phyloP scores from a whole-genome alignment of 2,888 invertebrate genomes.

The Hypomecis punctinalis region DNA sequence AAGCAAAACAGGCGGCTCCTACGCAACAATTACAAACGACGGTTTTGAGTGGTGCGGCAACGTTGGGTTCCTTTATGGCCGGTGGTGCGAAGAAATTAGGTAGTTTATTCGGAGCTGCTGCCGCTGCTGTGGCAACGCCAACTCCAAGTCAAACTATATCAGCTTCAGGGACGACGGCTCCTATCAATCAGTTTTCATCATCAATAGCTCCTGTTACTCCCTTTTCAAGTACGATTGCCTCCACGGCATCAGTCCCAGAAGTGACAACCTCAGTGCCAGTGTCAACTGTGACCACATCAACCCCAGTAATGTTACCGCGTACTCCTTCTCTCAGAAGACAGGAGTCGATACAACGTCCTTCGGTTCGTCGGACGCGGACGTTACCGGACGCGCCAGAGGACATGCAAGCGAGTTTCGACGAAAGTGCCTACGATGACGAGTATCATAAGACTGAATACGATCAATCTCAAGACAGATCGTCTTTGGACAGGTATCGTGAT shows the following conservation, averaged over 20 bases:
- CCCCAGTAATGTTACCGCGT: slow-evolving; percentile 69
- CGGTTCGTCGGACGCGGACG: slow-evolving; percentile 78
- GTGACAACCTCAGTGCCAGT: slow-evolving; percentile 68
- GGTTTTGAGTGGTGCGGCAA: slow-evolving; percentile 77
- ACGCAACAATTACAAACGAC: slow-evolving; percentile 75
- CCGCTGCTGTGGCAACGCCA: slow-evolving; percentile 75
- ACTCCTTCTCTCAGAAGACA: slow-evolving; percentile 78
- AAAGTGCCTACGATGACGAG: slow-evolving; percentile 84
- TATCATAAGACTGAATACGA: slow-evolving; percentile 83
- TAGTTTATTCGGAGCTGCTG: slow-evolving; percentile 80
- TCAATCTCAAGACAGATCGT: slow-evolving; percentile 73
- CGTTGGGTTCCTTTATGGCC: slow-evolving; percentile 79
- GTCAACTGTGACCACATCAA: slow-evolving; percentile 63
- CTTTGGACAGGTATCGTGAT: slow-evolving; percentile 78
- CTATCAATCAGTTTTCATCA: slow-evolving; percentile 59
- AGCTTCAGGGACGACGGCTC: slow-evolving; percentile 51
- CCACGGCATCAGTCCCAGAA: slow-evolving; percentile 77
- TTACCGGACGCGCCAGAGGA: slow-evolving; percentile 81
- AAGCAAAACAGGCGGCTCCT: slow-evolving; percentile 69
- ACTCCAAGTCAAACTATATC: slow-evolving; percentile 56
- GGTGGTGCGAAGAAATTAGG: slow-evolving; percentile 82
- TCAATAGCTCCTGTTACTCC: slow-evolving; percentile 66
- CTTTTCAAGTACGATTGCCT: slow-evolving; percentile 60
- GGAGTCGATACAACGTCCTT: slow-evolving; percentile 81
- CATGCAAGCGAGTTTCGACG: slow-evolving; percentile 75